Percentiles rank a stretch among this genome's conserved stretches.
Conservation (phyloP, 2,113 vertebrate genomes). For the Sylvietta virens region DNA sequence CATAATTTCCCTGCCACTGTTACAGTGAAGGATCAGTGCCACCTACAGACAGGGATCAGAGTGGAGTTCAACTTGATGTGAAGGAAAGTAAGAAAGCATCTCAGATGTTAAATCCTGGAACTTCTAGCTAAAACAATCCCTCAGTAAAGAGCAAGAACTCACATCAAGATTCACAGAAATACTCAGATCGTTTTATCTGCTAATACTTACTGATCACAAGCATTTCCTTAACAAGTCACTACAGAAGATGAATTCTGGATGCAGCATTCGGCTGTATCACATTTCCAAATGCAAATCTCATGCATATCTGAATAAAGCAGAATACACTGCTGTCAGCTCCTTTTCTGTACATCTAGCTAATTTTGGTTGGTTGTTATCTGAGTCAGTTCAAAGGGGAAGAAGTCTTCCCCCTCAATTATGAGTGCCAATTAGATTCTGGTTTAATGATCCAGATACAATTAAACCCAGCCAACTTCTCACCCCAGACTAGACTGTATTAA, state of each 20-base stretch:
- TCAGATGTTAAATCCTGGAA: slow-evolving; percentile 12
- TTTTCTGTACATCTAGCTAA: slow-evolving; percentile 23
- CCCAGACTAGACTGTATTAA: background rate
- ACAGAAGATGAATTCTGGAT: slow-evolving; percentile 12
- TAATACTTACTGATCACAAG: background rate
- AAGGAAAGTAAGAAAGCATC: background rate
- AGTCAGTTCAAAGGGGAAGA: slow-evolving; percentile 8
- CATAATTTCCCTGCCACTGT: background rate
- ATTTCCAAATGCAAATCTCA: slow-evolving; percentile 45
- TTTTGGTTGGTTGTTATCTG: background rate
- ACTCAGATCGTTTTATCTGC: background rate
- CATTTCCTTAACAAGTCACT: background rate
- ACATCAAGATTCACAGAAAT: background rate
- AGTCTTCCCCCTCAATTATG: background rate
- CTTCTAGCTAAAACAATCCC: slow-evolving; percentile 2
- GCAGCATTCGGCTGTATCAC: background rate
- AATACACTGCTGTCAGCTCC: background rate
- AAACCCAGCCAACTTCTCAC: background rate
- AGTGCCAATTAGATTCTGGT: background rate
- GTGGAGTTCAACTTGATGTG: background rate
- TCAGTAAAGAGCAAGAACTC: background rate
- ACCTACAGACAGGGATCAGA: slow-evolving; percentile 58
- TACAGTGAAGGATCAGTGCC: slow-evolving; percentile 64
- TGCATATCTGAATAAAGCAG: slow-evolving; percentile 9
- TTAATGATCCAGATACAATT: slow-evolving; percentile 28